These are phyloP conservation scores for Cyclophora punctaria DNA, from an alignment of 2,888 invertebrate species.

Conservation along the genomic window DNA sequence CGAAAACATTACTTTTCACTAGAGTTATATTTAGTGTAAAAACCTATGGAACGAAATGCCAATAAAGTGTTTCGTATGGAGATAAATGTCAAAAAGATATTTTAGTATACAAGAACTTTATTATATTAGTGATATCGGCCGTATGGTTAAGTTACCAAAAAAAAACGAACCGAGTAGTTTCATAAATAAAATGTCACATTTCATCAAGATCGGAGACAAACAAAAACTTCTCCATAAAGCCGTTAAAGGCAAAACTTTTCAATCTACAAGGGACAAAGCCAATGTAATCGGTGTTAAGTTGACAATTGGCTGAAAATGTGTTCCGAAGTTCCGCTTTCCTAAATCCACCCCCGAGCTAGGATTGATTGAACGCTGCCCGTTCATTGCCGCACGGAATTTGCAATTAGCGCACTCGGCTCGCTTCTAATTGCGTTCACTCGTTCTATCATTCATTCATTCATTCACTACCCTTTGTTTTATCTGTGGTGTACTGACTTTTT, in stretches of 20 bases:
- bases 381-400: conserved; percentile 39
- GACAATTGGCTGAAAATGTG: background rate
- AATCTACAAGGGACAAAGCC: background rate
- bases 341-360: conserved; percentile 17
- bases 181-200: background rate
- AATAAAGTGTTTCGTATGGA: too few relatives aligned
- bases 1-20: too few relatives aligned
- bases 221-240: background rate
- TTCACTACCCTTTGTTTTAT: conserved; percentile 23
- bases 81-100: too few relatives aligned
- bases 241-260: background rate
- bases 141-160: too few relatives aligned
- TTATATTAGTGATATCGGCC: too few relatives aligned
- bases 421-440: conserved; percentile 39
- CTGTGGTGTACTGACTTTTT: conserved; percentile 27
- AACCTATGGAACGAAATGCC: too few relatives aligned
- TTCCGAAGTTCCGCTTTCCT: background rate
- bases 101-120: too few relatives aligned
- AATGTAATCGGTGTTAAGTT: background rate
- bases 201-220: background rate
- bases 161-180: too few relatives aligned
- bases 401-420: conserved; percentile 45
- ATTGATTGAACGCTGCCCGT: conserved; percentile 37
- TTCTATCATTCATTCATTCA: conserved; percentile 22
- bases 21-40: too few relatives aligned